A percentile compares a stretch with the other conserved stretches of the same genome.
These are phyloP conservation scores for Cnemophilus loriae DNA, from an alignment of 2,113 vertebrate genomes.

Conservation along the genomic window DNA sequence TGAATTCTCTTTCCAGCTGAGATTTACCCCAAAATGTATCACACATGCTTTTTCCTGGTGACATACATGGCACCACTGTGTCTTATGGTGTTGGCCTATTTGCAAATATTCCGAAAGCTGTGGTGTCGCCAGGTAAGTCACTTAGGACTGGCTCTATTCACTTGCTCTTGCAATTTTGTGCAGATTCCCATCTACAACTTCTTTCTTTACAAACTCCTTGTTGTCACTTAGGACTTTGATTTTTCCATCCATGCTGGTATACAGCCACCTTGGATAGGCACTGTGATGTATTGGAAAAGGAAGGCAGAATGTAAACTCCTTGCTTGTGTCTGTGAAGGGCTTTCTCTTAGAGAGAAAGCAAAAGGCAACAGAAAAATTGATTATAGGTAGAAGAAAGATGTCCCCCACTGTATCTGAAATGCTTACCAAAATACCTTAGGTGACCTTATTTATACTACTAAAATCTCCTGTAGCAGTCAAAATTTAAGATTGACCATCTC, in stretches of 20 bases:
- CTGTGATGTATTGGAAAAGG: not conserved
- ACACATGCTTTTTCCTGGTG: constrained; percentile 93
- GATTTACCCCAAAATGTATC: constrained; percentile 92
- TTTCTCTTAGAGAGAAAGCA: not conserved
- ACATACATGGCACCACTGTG: constrained; percentile 94
- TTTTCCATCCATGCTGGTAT: not conserved
- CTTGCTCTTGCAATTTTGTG: not conserved
- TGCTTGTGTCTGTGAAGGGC: not conserved
- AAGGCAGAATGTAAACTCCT: not conserved
- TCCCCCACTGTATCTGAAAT: not conserved
- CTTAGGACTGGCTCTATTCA: not conserved
- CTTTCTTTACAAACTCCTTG: not conserved
- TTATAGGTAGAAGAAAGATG: not conserved
- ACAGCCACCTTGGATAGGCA: not conserved
- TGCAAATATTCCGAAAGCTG: constrained; percentile 95
- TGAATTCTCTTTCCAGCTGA: constrained; percentile 80
- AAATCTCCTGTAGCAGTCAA: not conserved
- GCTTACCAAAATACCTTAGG: not conserved
- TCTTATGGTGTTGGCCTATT: constrained; percentile 94
- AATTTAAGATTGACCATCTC: not conserved
- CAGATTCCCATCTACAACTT: not conserved
- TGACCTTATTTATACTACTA: not conserved
- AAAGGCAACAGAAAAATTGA: not conserved
- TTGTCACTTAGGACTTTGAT: not conserved
- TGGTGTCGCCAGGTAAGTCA: constrained; percentile 91